Evolutionary conservation across 1,140 invertebrate species (phyloP).

Genomic region (Platorchestia sp.): DNA sequence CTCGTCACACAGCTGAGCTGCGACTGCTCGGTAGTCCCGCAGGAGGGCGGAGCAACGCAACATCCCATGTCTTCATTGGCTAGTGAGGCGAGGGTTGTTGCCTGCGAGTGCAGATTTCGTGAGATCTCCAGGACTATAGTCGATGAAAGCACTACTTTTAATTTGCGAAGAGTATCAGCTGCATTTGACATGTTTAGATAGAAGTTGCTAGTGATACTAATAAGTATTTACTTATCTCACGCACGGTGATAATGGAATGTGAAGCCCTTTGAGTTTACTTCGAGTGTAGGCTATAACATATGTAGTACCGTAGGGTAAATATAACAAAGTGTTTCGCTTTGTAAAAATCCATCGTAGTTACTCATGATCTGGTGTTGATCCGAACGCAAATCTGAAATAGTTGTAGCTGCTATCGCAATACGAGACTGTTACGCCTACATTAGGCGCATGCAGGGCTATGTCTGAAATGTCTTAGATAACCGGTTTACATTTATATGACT

Average conservation of each 20-base stretch:
- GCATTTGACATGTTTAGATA: too few relatives aligned
- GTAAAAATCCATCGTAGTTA: too few relatives aligned
- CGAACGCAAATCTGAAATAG: neutral
- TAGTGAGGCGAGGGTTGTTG: neutral
- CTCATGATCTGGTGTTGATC: neutral
- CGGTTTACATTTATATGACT: neutral
- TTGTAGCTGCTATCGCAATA: neutral
- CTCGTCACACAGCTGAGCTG: neutral
- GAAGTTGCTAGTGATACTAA: too few relatives aligned
- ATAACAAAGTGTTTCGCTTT: too few relatives aligned
- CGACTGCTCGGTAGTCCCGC: neutral
- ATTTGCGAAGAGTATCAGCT: too few relatives aligned
- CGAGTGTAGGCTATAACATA: too few relatives aligned
- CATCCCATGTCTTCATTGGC: conserved; percentile 19
- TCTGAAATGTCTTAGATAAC: neutral
- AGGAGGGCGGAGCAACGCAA: neutral
- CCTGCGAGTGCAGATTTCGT: neutral
- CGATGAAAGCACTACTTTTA: too few relatives aligned
- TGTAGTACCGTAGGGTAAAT: too few relatives aligned
- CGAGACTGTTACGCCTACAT: neutral
- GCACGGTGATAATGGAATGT: too few relatives aligned
- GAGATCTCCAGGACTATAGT: too few relatives aligned
- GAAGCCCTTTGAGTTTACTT: too few relatives aligned
- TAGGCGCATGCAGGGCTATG: neutral
- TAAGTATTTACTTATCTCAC: too few relatives aligned